Base-by-base conservation (phyloP, 1,140 invertebrate species). In the Eupristina koningsbergeri region DNA sequence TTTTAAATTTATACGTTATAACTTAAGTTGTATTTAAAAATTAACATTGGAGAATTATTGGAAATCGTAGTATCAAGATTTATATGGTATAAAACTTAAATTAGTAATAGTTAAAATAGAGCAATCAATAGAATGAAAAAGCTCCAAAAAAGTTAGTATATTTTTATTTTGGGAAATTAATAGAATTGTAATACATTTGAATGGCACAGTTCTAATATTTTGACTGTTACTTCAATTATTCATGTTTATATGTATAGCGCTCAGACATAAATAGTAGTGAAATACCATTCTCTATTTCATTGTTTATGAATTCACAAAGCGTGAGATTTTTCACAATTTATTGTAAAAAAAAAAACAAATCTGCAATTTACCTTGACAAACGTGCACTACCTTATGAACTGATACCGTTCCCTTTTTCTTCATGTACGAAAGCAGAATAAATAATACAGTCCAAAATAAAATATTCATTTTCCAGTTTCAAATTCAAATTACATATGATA, bases 341-440 rank as follows among this genome's bases (percentile, higher is more conserved):
- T 6, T 3, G 22, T 58, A 3, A 26, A 26, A 19, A 22, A 26
- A 26, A 3, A 22, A 26, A 58, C 22, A 19, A n/a, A n/a, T 22
- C 5, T 3, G 53, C 41, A 11, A 45, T 22, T 58, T 9, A 3
- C 26, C 53, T 58, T 26, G 53, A 58, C 53, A 22, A 6, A 3
- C 22, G 53, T 58, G 22, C 13, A 26, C 9, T 26, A 9, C 53
- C 2, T 78, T 61, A 63, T n/a, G 63, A 19, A 67, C 11, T 58
- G 22, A 22, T 15, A 39, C 58, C 53, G 53, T 58, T 58, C 31
- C 76, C 53, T 78, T 78, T 76, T 76, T 31, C 74, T 76, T n/a
- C n/a, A n/a, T n/a, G n/a, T n/a, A n/a, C n/a, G n/a, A n/a, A n/a
- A n/a, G n/a, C n/a, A n/a, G n/a, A n/a, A n/a, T n/a, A n/a, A n/a